phyloP scores from a whole-genome alignment of 2,797 vertebrate species.

The Tenualosa ilisha region DNA sequence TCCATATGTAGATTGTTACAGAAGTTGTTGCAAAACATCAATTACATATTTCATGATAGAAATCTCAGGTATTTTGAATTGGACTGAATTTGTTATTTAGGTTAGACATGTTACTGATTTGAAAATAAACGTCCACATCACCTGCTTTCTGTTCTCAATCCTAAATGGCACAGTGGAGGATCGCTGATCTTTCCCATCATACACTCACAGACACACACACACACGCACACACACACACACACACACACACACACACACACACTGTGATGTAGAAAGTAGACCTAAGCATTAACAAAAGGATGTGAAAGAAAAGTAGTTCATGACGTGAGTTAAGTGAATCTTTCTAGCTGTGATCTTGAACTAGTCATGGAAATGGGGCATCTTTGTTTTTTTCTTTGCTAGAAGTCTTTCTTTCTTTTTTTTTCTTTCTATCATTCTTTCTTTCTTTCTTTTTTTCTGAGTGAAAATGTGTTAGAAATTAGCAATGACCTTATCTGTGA shows the following conservation, averaged over 20 bases:
- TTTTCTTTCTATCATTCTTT: neutral
- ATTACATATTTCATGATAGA: neutral
- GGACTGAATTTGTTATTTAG: no score
- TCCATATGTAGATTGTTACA: no score
- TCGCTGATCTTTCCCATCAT: no score
- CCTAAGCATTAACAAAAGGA: neutral
- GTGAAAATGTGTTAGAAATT: no score
- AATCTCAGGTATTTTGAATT: no score
- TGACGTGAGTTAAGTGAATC: neutral
- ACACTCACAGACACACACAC: neutral
- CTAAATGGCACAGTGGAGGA: no score
- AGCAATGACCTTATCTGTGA: no score
- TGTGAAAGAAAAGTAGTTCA: neutral
- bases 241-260: neutral
- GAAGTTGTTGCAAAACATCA: no score
- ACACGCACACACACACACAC: neutral
- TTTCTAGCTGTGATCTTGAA: neutral
- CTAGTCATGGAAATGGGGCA: neutral
- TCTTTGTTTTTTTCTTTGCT: neutral
- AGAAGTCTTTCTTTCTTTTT: neutral
- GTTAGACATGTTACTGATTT: no score
- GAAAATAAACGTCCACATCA: no score
- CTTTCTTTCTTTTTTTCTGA: neutral
- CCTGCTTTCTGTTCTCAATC: no score
- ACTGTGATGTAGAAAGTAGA: neutral